Conservation (phyloP, 2,797 vertebrate genomes). For the Vireo griseus region DNA sequence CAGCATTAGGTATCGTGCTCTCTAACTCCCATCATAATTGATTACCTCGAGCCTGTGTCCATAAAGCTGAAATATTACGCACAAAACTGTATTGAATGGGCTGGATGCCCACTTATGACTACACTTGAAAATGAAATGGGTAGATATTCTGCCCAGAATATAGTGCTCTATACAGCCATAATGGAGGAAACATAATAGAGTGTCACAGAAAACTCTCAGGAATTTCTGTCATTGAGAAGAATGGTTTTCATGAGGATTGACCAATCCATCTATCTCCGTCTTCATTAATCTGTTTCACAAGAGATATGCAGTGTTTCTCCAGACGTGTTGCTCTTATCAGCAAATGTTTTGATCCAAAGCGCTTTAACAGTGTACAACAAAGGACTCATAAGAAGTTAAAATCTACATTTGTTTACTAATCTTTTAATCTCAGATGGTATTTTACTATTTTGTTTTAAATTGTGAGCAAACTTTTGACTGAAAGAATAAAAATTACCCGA, state of each 20-base stretch:
- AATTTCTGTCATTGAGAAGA: background rate
- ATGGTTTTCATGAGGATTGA: background rate
- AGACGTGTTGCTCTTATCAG: background rate
- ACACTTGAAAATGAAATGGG: background rate
- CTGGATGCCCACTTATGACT: background rate
- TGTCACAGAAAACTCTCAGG: background rate
- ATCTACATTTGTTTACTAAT: background rate
- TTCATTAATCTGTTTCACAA: background rate
- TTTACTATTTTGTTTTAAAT: background rate
- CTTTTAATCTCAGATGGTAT: background rate
- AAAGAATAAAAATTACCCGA: background rate
- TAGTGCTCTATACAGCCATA: background rate
- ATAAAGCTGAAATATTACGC: conserved; percentile 16
- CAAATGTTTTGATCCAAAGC: background rate
- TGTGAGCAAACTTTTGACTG: background rate
- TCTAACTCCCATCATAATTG: background rate
- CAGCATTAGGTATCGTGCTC: background rate
- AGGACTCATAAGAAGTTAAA: background rate
- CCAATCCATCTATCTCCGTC: background rate
- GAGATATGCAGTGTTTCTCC: background rate
- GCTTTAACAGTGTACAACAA: background rate
- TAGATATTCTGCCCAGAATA: background rate
- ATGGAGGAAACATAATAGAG: background rate
- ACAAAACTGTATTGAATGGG: background rate
- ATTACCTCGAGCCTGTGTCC: background rate